Base-by-base conservation (phyloP, 2,113 vertebrate species). In the Egretta garzetta region DNA sequence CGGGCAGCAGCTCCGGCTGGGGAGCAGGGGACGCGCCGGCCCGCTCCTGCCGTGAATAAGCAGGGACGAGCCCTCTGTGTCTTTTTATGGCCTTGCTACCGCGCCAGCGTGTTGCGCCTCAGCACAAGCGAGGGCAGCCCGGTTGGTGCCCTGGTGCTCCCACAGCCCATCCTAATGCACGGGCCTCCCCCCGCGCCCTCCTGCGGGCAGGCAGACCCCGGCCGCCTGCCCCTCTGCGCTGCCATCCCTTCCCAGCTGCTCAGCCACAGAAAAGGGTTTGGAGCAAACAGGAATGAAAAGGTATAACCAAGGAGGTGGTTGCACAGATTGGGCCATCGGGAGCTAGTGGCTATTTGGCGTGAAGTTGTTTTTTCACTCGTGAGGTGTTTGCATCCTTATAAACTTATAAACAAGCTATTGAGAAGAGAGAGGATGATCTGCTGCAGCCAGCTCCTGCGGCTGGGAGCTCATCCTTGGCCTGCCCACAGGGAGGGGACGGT, bases 171-270 rank as follows among this genome's bases (percentile, higher is more conserved):
- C 62, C 24, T 0, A 19, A 9, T 1, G 4, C 30, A 1, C 39
- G 2, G 56, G 28, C 8, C 7, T n/a, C 24, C 23, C 21, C 5
- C 30, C 0, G 0, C 0, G 0, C 7, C 39, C 5, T 5, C 17
- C 37, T 9, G 2, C 47, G 13, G n/a, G 24, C 58, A 10, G 47
- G 10, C 26, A 5, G 6, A 39, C 12, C 26, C 76, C 55, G 0
- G 49, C 47, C 10, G 0, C 43, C 2, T 2, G 6, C 20, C 47
- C 56, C 50, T 16, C 45, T 21, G 58, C 84, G 20, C 53, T 56
- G 63, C 63, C 10, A 5, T 11, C 1, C 1, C 70, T 50, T 6
- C 37, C 20, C 85, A 10, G 53, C 21, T 45, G 56, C 58, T 80
- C 18, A 9, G 64, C 37, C 28, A 0, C 3, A 1, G 37, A 43